Evolutionary conservation across 2,797 vertebrate species (phyloP).

Genomic region (Helicolenus hilgendorfi): DNA sequence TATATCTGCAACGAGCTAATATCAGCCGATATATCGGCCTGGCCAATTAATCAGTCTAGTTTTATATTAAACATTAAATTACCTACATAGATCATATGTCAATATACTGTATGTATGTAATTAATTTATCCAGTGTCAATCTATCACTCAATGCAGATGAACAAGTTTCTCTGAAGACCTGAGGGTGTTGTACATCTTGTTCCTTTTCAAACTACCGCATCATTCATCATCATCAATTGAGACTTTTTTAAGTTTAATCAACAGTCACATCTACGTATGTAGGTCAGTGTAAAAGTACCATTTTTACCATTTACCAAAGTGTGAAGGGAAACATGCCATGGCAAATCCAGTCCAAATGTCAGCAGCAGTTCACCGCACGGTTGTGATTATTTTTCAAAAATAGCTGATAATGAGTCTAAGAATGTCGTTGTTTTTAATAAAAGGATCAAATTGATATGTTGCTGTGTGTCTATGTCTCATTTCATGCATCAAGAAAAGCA

Average conservation of each 20-base stretch:
- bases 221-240: neutral
- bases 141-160: slow-evolving; percentile 1
- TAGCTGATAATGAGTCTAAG: neutral
- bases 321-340: neutral
- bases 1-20: neutral
- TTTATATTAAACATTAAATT: neutral
- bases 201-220: neutral
- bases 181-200: neutral
- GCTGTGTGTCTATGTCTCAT: neutral
- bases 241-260: neutral
- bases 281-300: neutral
- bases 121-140: neutral
- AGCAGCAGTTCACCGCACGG: neutral
- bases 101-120: neutral
- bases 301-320: neutral
- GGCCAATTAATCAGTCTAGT: too few species aligned
- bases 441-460: neutral
- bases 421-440: neutral
- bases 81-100: neutral
- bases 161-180: slow-evolving; percentile 1
- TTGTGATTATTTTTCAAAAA: neutral
- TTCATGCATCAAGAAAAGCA: neutral
- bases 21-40: neutral
- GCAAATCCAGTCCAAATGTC: slow-evolving; percentile 11
- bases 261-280: neutral